Conservation (phyloP, 2,888 invertebrate genomes). For the Temnothorax ravouxi region DNA sequence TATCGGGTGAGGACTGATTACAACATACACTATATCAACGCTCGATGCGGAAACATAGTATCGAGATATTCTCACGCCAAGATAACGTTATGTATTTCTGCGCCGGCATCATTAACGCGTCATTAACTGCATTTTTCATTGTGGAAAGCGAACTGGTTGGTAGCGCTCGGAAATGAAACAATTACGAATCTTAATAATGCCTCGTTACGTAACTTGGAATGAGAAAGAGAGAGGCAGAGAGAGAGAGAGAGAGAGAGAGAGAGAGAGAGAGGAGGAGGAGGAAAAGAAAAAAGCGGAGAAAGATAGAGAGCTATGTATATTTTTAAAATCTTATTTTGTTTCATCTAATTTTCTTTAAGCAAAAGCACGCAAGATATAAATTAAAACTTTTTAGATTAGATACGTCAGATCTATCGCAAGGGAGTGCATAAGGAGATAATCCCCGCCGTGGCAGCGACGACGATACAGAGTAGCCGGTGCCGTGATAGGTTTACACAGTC, state of each 20-base stretch:
- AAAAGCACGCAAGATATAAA: background rate
- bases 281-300: background rate
- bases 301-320: background rate
- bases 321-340: background rate
- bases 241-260: background rate
- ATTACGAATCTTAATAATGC: slow-evolving; percentile 14
- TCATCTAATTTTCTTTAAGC: background rate
- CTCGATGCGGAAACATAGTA: slow-evolving; percentile 12
- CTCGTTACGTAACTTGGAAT: background rate
- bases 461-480: background rate
- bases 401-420: background rate
- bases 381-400: background rate
- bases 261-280: too few species aligned
- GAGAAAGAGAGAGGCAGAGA: too few species aligned
- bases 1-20: slow-evolving; percentile 7
- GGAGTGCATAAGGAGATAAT: background rate
- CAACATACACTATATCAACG: slow-evolving; percentile 6
- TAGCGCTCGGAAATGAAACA: slow-evolving; percentile 5
- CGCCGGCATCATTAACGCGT: background rate
- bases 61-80: slow-evolving; percentile 38
- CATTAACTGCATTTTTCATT: slow-evolving; percentile 18
- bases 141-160: slow-evolving; percentile 8
- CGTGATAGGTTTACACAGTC: slow-evolving; percentile 19
- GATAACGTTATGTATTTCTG: slow-evolving; percentile 17
- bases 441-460: background rate